These are phyloP conservation scores for Cyprinodon brontotheroides DNA, from an alignment of 2,113 vertebrate species.

Conservation along the genomic window DNA sequence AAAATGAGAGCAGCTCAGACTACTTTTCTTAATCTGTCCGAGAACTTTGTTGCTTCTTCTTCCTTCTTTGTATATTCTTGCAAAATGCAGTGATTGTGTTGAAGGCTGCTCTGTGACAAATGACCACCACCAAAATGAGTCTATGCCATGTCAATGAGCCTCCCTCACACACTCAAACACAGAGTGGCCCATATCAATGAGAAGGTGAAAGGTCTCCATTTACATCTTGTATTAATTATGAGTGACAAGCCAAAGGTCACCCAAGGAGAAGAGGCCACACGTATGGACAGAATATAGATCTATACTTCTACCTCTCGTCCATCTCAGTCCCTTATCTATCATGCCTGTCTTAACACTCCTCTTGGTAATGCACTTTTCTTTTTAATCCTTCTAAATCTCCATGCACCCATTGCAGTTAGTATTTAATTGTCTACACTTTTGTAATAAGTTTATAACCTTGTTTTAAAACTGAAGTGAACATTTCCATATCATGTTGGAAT, in stretches of 20 bases:
- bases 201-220: conserved; percentile 83
- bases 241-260: conserved; percentile 83
- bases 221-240: conserved; percentile 84
- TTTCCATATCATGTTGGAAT: not conserved
- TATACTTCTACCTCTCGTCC: conserved; percentile 59
- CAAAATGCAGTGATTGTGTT: conserved; percentile 25
- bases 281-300: conserved; percentile 78
- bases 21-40: conserved; percentile 5
- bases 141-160: conserved; percentile 74
- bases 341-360: conserved; percentile 41
- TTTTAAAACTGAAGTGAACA: not conserved
- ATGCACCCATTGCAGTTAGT: not conserved
- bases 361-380: conserved; percentile 28
- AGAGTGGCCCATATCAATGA: conserved; percentile 79
- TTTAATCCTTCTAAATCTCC: not conserved
- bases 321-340: conserved; percentile 52
- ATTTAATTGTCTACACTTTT: not conserved
- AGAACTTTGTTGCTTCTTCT: conserved; percentile 15
- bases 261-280: conserved; percentile 63
- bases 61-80: conserved; percentile 48
- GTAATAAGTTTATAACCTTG: not conserved
- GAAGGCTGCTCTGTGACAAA: conserved; percentile 70
- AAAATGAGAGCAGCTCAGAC: not conserved
- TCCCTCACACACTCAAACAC: conserved; percentile 58
- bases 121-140: conserved; percentile 66